These are phyloP conservation scores for Bryconaethiops microstoma DNA, from an alignment of 2,797 vertebrate species.

Conservation along the genomic window DNA sequence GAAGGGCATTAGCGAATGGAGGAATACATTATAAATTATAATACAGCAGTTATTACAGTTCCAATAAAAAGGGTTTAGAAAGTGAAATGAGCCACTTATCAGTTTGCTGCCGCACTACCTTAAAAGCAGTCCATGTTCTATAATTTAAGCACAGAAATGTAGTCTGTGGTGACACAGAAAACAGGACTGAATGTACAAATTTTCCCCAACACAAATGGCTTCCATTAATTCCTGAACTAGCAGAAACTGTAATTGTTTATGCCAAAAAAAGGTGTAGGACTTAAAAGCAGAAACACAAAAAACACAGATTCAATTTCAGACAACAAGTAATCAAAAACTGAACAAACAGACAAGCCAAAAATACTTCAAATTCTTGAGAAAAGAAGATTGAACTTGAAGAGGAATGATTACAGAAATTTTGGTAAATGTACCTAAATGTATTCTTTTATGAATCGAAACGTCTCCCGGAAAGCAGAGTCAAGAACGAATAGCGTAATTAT, in stretches of 20 bases:
- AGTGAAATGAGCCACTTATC: constrained; percentile 85
- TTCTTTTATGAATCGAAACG: neutral
- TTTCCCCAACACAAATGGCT: constrained; percentile 74
- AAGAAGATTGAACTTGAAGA: neutral
- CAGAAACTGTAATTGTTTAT: constrained; percentile 73
- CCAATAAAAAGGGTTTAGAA: constrained; percentile 80
- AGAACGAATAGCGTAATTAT: neutral
- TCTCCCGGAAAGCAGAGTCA: neutral
- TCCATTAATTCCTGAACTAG: constrained; percentile 67
- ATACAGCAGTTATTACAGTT: constrained; percentile 83
- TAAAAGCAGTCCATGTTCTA: constrained; percentile 82
- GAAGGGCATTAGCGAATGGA: constrained; percentile 80
- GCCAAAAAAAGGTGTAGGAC: constrained; percentile 59
- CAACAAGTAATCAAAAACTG: constrained; percentile 38
- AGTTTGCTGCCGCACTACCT: constrained; percentile 76
- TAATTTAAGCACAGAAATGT: constrained; percentile 79
- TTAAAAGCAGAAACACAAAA: constrained; percentile 48
- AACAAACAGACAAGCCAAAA: constrained; percentile 35
- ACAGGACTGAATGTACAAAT: constrained; percentile 79
- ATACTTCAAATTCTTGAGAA: neutral
- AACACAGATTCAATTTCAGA: constrained; percentile 46
- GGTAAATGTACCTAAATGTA: constrained; percentile 3
- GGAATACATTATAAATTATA: constrained; percentile 87
- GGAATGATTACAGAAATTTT: neutral
- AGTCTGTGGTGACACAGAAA: constrained; percentile 80